Conservation (phyloP, 2,797 vertebrate genomes). For the Gorsachius magnificus region DNA sequence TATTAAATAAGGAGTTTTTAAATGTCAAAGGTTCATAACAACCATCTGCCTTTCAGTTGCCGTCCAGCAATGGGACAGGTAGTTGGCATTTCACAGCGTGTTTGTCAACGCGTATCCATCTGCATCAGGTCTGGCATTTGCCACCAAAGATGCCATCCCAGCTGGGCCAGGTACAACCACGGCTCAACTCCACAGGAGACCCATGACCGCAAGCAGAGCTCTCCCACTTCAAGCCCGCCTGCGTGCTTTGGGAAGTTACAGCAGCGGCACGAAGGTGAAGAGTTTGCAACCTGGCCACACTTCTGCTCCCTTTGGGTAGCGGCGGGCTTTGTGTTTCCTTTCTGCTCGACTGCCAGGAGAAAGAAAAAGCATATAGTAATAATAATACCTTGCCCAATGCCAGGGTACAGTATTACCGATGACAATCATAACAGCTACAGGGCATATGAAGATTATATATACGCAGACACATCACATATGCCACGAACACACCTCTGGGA, state of each 20-base stretch:
- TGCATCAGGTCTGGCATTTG: background rate
- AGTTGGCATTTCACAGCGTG: background rate
- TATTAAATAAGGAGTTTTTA: background rate
- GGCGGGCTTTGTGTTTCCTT: background rate
- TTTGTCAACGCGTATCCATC: background rate
- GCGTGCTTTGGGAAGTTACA: fast-evolving
- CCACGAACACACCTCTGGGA: background rate
- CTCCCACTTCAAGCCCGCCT: background rate
- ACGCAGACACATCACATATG: background rate
- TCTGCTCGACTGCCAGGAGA: background rate
- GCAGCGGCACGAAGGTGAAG: background rate
- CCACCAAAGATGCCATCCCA: background rate
- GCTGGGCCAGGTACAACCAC: fast-evolving
- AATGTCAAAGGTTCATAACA: constrained; percentile 5
- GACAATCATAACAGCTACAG: background rate
- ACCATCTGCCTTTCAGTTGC: background rate
- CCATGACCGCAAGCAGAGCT: fast-evolving
- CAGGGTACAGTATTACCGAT: fast-evolving
- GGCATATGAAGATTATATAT: background rate
- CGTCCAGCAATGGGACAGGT: background rate
- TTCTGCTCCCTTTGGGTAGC: background rate
- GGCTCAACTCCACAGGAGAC: background rate
- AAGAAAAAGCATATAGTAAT: background rate
- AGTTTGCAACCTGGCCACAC: background rate
- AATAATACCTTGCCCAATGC: background rate